Base-by-base conservation (phyloP, 92 coral and sea anemone genomes). In the Blastomussa wellsi region DNA sequence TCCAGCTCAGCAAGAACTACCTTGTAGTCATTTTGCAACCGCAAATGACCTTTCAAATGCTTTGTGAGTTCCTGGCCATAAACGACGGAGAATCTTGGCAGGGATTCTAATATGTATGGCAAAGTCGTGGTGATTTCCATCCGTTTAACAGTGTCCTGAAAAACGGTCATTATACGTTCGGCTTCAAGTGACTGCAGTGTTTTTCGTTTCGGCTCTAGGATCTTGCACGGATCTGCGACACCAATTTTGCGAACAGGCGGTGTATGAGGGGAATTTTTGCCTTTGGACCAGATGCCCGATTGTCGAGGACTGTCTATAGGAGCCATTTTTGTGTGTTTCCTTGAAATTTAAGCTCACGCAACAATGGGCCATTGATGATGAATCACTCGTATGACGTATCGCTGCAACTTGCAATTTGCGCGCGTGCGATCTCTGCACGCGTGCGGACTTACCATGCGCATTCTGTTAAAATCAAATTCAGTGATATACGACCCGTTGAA, bases 191-290 rank as follows among this genome's bases (percentile, higher is more conserved):
- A 90, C 52, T 90, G 90, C 19, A 96, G 86, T 8, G 88, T 91
- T 48, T 96, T 94, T 57, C 90, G 84, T 29, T 88, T 80, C 0
- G 99, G 99, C 74, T 96, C 98, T 20, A 96, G 87, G 51, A 96
- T 84, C 60, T 86, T 90, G 29, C 94, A 93, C 2, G 99, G 93
- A 49, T 96, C 95, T 20, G 12, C 11, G 0, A 39, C 4, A 16
- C 74, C 33, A 29, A 31, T 28, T 20, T 74, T 73, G n/a, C 80
- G 73, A 62, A 19, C 33, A 65, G 24, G 73, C 1, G 57, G 35
- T 12, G 22, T 42, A 1, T 74, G 74, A 12, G 81, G 81, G 8
- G 91, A 84, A 7, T 52, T 71, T 48, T 82, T 83, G 26, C 88
- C 87, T 65, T 71, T 76, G 2, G 59, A 20, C 91, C 88, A 88